These are phyloP conservation scores for Peromyscus californicus DNA, from an alignment of 2,113 vertebrate genomes.

Conservation along the genomic window DNA sequence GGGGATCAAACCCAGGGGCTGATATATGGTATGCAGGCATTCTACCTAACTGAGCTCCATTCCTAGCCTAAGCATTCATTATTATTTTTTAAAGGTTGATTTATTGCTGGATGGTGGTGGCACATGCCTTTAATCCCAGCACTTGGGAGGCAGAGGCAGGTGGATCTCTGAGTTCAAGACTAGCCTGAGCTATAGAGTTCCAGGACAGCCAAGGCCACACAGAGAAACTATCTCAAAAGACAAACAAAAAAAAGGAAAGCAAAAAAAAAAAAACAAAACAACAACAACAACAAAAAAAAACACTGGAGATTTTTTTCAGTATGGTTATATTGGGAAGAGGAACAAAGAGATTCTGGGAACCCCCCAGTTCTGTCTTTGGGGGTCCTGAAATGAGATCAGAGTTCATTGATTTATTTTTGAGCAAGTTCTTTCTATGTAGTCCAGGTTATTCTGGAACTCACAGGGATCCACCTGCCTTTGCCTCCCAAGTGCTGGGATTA, in stretches of 20 bases:
- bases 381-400: neutral
- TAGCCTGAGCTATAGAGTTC: too few relatives aligned
- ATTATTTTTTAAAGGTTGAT: neutral
- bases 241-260: too few relatives aligned
- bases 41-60: neutral
- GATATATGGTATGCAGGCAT: neutral
- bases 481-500: too few relatives aligned
- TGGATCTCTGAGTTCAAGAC: too few relatives aligned
- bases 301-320: neutral
- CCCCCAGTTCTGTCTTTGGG: neutral
- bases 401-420: neutral
- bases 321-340: neutral
- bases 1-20: neutral
- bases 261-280: too few relatives aligned
- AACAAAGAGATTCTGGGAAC: neutral
- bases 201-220: too few relatives aligned
- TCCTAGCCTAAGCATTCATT: neutral
- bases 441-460: neutral
- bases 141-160: neutral
- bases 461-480: neutral
- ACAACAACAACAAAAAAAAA: neutral
- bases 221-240: too few relatives aligned
- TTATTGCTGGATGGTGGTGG: neutral
- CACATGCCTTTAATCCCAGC: neutral
- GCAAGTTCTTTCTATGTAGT: neutral